Conservation (phyloP, 2,113 vertebrate species). For the Nesogale talazaci region DNA sequence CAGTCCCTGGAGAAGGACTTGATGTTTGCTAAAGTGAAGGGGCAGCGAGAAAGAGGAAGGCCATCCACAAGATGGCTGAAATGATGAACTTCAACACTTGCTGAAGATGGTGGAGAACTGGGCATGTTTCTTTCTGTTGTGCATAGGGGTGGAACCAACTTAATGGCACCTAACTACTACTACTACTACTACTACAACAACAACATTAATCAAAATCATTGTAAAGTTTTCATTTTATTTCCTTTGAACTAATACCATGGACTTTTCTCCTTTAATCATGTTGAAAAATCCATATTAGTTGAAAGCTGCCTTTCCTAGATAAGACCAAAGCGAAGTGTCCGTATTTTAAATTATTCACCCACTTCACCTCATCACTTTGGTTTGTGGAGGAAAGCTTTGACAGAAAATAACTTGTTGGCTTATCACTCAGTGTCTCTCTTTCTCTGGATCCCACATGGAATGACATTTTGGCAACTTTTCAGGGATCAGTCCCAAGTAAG, state of each 20-base stretch:
- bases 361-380: background rate
- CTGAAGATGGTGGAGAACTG: no score
- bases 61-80: no score
- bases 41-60: no score
- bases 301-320: background rate
- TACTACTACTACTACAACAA: no score
- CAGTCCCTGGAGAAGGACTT: no score
- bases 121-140: no score
- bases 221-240: background rate
- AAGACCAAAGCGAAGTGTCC: background rate
- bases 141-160: no score
- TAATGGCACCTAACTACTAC: no score
- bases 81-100: no score
- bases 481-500: conserved; percentile 48
- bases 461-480: conserved; percentile 72
- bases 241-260: background rate
- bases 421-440: conserved; percentile 55
- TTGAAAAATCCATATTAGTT: background rate
- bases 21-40: no score
- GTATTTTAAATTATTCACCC: background rate
- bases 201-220: background rate
- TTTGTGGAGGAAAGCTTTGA: conserved; percentile 47
- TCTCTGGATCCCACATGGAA: conserved; percentile 51
- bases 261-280: background rate
- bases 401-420: conserved; percentile 56